Evolutionary conservation across 2,888 invertebrate species (phyloP), one percentile per base, ranked within the genome.

Genomic region (Lycophotia porphyrea): DNA sequence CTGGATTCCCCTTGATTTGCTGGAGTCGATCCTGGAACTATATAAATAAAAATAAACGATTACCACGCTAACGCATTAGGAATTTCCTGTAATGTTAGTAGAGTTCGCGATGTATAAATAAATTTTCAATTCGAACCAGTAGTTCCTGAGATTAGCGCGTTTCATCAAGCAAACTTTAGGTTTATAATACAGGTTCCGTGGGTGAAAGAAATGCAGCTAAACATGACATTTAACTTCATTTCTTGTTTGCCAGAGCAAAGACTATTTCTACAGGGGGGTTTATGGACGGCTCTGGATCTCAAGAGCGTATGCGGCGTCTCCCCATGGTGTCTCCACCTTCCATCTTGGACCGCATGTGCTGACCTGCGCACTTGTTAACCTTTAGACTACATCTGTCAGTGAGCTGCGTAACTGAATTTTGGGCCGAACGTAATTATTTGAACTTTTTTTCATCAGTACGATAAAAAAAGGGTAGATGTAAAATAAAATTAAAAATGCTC

Each of bases 11-110:
- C 21, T 44, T 44, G 31, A 75, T 9, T 60, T 27, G 13, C 13
- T 65, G 49, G 55, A 72, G 47, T 36, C 47, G 27, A 0, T 64
- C 34, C 34, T 79, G 73, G 55, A 73, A 73, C 80, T 78, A 47
- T 34, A 21, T 39, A 44, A 78, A 55, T 47, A 73, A 18, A 73
- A 63, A 63, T 61, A 66, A 55, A 78, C 27, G 31, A 78, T 67
- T 79, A n/a, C n/a, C n/a, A n/a, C n/a, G n/a, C n/a, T n/a, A n/a
- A n/a, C n/a, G n/a, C n/a, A n/a, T n/a, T n/a, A n/a, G n/a, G n/a
- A n/a, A n/a, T n/a, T n/a, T n/a, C n/a, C n/a, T n/a, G n/a, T n/a
- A n/a, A n/a, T n/a, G n/a, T n/a, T n/a, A n/a, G n/a, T n/a, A n/a
- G n/a, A n/a, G n/a, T n/a, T n/a, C n/a, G n/a, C n/a, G n/a, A n/a